These are phyloP conservation scores for Avahi laniger DNA, from an alignment of 2,797 vertebrate species.

Conservation along the genomic window DNA sequence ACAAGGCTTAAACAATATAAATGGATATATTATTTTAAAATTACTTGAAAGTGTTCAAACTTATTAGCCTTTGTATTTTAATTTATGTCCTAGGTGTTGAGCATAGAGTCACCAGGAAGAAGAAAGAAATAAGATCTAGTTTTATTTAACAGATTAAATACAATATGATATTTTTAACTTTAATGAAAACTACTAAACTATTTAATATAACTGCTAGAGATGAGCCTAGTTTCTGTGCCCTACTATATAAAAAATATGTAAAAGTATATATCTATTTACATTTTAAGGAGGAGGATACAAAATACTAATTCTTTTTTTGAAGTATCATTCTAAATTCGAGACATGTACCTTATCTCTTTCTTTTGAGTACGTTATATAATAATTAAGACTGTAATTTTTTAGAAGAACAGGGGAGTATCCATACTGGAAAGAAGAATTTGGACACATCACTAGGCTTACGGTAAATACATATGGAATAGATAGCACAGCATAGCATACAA, in stretches of 20 bases:
- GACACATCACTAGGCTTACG: not conserved
- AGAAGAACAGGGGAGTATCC: not conserved
- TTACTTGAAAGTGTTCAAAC: not conserved
- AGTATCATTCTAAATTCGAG: not conserved
- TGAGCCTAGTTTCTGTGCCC: not conserved
- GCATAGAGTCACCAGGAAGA: not conserved
- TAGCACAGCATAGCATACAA: not conserved
- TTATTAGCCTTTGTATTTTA: not conserved
- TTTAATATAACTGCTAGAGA: not conserved
- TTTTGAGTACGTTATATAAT: not conserved
- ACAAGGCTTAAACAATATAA: not conserved
- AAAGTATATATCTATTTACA: not conserved
- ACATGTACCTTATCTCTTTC: not conserved
- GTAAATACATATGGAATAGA: not conserved
- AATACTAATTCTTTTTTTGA: not conserved
- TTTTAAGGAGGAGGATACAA: not conserved
- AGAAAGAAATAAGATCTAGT: not conserved
- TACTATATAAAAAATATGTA: not conserved
- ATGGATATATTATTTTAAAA: not conserved
- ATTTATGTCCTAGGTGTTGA: not conserved
- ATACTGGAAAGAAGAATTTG: not conserved
- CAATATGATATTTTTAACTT: not conserved
- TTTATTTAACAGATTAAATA: not conserved
- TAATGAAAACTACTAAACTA: not conserved
- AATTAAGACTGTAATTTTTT: not conserved